Evolutionary conservation across 2,888 invertebrate genomes (phyloP), one percentile per base, ranked within the genome.

Genomic region (Lissocephala sabroskyi): DNA sequence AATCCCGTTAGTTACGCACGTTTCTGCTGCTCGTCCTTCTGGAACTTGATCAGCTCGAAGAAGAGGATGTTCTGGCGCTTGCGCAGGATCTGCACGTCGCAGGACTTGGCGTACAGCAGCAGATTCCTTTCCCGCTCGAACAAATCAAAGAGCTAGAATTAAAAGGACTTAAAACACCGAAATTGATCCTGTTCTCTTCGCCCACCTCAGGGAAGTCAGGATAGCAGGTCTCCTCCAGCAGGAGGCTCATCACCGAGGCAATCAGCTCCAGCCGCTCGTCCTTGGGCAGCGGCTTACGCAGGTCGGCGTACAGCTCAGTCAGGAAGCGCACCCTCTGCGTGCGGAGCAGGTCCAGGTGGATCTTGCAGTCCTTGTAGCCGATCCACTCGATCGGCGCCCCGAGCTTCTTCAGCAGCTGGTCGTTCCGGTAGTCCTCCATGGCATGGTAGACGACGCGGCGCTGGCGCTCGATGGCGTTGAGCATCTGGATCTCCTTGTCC

Each of bases 331-430:
- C 94, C 66, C 90, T 89, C 75, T 95, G 93, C 14, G 91, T 92
- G 80, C 91, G 92, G 42, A 93, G 80, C 0, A 95, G 92, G 63
- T 95, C 92, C 91, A 96, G 91, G 59, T 91, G 88, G 13, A 95
- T 88, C 28, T 89, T 79, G 52, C 85, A 87, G 14, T 91, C 91
- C 73, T 92, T 91, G 65, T 89, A 89, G 26, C 91, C 90, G 52
- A 88, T 88, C 92, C 94, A 95, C 48, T 89, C 88, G 33, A 92
- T 87, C 0, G 96, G 92, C 59, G 89, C 87, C 2, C 91, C 90
- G 75, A 92, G 88, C 64, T 88, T 86, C 56, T 89, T 88, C 35
- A 94, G 85, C 71, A 92, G 88, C 53, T 86, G 86, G 39, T 88
- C 86, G 42, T 89, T 87, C 59, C 87, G 88, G 46, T 87, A 87